These are phyloP conservation scores for Sylvilagus bachmani DNA, from an alignment of 2,113 vertebrate genomes.

Conservation along the genomic window DNA sequence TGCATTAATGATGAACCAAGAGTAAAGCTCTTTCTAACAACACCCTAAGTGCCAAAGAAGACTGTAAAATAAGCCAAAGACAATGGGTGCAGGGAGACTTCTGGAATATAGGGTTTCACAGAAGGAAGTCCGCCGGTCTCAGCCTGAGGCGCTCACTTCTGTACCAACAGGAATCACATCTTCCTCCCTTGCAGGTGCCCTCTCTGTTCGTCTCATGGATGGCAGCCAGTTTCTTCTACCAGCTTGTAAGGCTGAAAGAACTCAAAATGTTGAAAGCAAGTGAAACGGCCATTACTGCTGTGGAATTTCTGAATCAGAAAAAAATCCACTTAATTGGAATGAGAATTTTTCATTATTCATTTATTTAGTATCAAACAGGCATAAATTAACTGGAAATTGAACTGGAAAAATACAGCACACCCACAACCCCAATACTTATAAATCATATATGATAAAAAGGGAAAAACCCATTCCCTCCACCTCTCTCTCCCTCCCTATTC, in stretches of 20 bases:
- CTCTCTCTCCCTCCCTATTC: no score
- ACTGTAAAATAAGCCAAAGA: background rate
- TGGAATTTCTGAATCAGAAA: constrained; percentile 11
- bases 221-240: background rate
- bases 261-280: background rate
- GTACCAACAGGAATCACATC: no score
- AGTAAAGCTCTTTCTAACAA: background rate
- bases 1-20: background rate
- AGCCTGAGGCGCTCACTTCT: background rate
- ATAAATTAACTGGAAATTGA: constrained; percentile 47
- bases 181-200: background rate
- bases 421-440: background rate
- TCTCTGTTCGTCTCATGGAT: background rate
- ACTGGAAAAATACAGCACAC: background rate
- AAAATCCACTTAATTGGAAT: constrained; percentile 36
- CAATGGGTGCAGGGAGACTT: background rate
- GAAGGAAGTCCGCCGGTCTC: background rate
- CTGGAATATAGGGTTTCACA: background rate
- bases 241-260: background rate
- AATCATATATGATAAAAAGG: constrained; percentile 18
- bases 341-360: constrained; percentile 48
- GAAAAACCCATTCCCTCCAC: background rate
- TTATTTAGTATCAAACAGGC: constrained; percentile 41
- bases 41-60: background rate
- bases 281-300: background rate